phyloP scores from a whole-genome alignment of 1,140 invertebrate genomes.

The Pectinophora gossypiella region DNA sequence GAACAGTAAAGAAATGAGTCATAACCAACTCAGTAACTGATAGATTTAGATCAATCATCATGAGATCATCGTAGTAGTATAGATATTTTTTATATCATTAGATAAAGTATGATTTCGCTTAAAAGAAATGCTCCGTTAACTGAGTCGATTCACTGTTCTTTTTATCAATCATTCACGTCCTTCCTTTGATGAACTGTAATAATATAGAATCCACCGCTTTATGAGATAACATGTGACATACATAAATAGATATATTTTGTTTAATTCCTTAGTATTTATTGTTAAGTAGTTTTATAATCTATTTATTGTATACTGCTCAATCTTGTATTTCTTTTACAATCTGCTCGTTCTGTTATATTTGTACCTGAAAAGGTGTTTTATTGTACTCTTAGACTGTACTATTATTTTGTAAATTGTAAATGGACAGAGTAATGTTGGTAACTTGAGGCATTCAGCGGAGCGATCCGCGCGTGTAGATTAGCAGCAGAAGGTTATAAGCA shows the following conservation, averaged over 20 bases:
- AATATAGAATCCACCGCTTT: too few species aligned
- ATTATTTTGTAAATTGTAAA: conserved; percentile 1
- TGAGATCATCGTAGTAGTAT: background rate
- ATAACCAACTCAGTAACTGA: too few species aligned
- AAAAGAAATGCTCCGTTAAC: background rate
- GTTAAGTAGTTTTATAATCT: conserved; percentile 32
- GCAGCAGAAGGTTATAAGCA: conserved; percentile 22
- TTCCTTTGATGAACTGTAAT: background rate
- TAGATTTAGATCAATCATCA: too few species aligned
- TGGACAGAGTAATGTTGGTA: background rate
- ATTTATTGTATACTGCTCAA: conserved; percentile 36
- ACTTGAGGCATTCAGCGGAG: background rate
- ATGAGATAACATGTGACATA: background rate
- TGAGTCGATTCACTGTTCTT: background rate
- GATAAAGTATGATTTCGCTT: background rate
- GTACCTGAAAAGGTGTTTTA: conserved; percentile 13
- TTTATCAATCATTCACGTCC: background rate
- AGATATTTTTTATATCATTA: background rate
- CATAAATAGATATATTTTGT: background rate
- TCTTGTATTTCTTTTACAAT: conserved; percentile 19
- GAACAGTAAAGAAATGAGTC: too few species aligned
- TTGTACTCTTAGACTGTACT: background rate
- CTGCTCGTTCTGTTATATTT: conserved; percentile 7
- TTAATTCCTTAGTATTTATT: conserved; percentile 1
- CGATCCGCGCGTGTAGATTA: conserved; percentile 10